Evolutionary conservation across 23 tunicate genomes (phyloP), one percentile per base, ranked within the genome.

Genomic region (Halocynthia roretzi): DNA sequence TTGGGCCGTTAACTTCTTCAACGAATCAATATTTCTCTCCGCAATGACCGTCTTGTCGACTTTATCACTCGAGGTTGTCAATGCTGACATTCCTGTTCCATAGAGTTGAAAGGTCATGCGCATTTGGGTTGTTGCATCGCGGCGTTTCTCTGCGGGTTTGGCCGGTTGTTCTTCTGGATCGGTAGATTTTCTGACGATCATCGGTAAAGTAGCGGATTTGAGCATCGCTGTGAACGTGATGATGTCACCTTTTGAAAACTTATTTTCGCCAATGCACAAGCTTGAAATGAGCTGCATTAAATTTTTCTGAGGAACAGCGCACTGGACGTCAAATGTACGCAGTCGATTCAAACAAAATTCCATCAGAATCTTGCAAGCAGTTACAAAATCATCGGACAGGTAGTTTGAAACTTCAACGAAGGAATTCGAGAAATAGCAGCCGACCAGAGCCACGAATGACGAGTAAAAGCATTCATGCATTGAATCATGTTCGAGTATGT

Each of bases 211-310:
- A 6, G 86, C 93, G 54, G 93, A 87, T 63, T 82, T 82, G 14
- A 87, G 69, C 77, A 87, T 68, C 22, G 86, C 93, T 17, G 86
- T 74, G 48, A 68, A 82, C 23, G 86, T 87, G 75, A 87, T 87
- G 14, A 87, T 55, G 67, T 87, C 86, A 40, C 76, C 80, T 23
- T 83, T 55, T 5, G 57, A 70, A 52, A 82, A 77, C 31, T 71
- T 78, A 31, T 64, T 52, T 21, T 76, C 58, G 6, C 81, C 92
- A 14, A 55, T 66, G 69, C 31, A 55, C 23, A 84, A 51, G 7
- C 71, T 56, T 53, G 73, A 79, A 62, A 84, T 70, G 22, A 84
- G 56, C 19, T 50, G 73, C 77, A 80, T 84, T 62, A 84, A 77
- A 60, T 84, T 84, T 68, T 84, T 87, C 15, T 65, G 83, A 17